Conservation (phyloP, 2,888 invertebrate species). For the Meteorus cinctellus region DNA sequence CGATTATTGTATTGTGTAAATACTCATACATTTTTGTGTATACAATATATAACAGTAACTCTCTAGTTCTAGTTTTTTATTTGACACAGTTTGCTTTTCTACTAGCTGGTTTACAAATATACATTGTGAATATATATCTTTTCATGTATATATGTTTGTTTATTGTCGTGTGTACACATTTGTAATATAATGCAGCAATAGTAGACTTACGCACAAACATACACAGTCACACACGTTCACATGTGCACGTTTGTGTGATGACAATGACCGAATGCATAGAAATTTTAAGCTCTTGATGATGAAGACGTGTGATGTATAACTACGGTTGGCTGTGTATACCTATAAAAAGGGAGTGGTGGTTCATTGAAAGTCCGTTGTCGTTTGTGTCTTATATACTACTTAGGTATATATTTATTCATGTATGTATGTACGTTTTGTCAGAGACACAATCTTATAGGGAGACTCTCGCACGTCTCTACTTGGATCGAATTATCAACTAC, state of each 20-base stretch:
- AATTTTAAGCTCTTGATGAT: slow-evolving; percentile 15
- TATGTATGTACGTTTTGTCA: slow-evolving; percentile 16
- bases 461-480: slow-evolving; percentile 17
- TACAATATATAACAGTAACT: slow-evolving; percentile 10
- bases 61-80: slow-evolving; percentile 30
- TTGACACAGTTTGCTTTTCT: slow-evolving; percentile 35
- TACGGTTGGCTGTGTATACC: background rate
- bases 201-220: background rate
- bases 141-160: background rate
- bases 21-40: background rate
- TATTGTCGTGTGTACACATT: background rate
- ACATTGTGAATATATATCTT: slow-evolving; percentile 16
- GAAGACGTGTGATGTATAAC: slow-evolving; percentile 5
- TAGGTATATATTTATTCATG: background rate
- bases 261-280: slow-evolving; percentile 27
- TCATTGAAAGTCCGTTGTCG: slow-evolving; percentile 39
- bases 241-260: slow-evolving; percentile 28
- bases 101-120: slow-evolving; percentile 22
- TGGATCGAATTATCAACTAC: slow-evolving; percentile 36
- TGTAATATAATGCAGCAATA: slow-evolving; percentile 4
- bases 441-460: slow-evolving; percentile 34
- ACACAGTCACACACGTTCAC: background rate
- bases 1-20: background rate
- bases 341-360: slow-evolving; percentile 26
- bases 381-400: slow-evolving; percentile 8